Evolutionary conservation across 2,113 vertebrate species (phyloP).

Genomic region (Stigmatopora nigra): DNA sequence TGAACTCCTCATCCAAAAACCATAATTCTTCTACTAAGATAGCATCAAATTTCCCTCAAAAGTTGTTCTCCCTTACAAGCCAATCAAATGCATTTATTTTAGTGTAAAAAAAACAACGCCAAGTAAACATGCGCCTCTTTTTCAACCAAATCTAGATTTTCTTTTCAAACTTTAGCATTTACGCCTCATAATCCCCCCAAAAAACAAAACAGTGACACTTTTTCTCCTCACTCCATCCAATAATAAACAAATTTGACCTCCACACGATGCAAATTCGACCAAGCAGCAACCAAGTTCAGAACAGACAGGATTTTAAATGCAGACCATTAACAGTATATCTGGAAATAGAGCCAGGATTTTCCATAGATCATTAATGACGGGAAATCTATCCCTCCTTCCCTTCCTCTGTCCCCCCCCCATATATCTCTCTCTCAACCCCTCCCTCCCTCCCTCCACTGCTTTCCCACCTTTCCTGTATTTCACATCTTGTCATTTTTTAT

Average conservation of each 20-base stretch:
- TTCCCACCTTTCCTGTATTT: slow-evolving; percentile 46
- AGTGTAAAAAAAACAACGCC: too few relatives aligned
- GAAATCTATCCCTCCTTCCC: slow-evolving; percentile 68
- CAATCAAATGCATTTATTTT: too few relatives aligned
- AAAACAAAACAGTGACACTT: too few relatives aligned
- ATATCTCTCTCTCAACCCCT: slow-evolving; percentile 36
- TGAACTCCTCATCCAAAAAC: too few relatives aligned
- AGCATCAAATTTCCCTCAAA: too few relatives aligned
- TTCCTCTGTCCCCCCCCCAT: slow-evolving; percentile 55
- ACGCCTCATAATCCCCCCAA: too few relatives aligned
- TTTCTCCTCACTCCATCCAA: too few relatives aligned
- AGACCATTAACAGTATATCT: slow-evolving; percentile 73
- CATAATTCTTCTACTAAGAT: too few relatives aligned
- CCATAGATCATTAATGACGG: slow-evolving; percentile 74
- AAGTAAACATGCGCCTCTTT: too few relatives aligned
- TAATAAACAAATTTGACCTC: slow-evolving; percentile 41
- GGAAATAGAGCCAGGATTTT: slow-evolving; percentile 73
- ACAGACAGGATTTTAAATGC: slow-evolving; percentile 73
- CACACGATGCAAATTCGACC: slow-evolving; percentile 68
- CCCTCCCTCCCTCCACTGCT: slow-evolving; percentile 38
- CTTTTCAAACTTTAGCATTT: too few relatives aligned
- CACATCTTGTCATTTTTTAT: slow-evolving; percentile 29
- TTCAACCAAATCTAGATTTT: too few relatives aligned
- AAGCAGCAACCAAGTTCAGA: slow-evolving; percentile 68
- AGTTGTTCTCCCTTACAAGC: too few relatives aligned